Conservation (phyloP, 2,113 vertebrate species). For the Pipra filicauda region DNA sequence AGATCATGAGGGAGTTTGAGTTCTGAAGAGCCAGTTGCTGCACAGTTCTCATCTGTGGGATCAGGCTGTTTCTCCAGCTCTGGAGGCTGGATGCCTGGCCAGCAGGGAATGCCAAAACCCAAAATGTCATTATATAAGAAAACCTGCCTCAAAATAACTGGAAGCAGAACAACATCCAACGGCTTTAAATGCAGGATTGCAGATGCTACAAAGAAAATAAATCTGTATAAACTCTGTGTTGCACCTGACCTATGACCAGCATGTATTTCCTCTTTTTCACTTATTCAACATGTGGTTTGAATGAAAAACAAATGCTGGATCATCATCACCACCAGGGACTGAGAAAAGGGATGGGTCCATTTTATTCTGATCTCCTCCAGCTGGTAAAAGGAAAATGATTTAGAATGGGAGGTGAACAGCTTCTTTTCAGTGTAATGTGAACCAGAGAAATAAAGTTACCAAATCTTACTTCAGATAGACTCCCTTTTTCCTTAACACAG, state of each 20-base stretch:
- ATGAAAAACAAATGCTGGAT: constrained; percentile 26
- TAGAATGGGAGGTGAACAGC: constrained; percentile 37
- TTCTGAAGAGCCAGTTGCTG: not conserved
- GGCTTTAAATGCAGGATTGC: not conserved
- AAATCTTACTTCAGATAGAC: not conserved
- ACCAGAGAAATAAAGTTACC: constrained; percentile 36
- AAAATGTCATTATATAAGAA: not conserved
- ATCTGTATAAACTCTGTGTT: constrained; percentile 43
- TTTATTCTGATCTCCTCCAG: constrained; percentile 57
- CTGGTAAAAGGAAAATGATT: constrained; percentile 55
- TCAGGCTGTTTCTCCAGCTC: not conserved
- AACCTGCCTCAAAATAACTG: constrained; percentile 4
- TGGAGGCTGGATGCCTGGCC: not conserved
- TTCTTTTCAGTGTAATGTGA: constrained; percentile 33
- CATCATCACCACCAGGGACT: constrained; percentile 4
- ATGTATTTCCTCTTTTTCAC: constrained; percentile 44
- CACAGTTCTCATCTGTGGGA: not conserved
- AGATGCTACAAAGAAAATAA: constrained; percentile 46
- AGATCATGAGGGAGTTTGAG: constrained; percentile 25
- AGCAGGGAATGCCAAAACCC: not conserved
- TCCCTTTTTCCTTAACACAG: not conserved
- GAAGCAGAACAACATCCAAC: not conserved
- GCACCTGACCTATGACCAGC: constrained; percentile 58
- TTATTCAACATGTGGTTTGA: constrained; percentile 41
- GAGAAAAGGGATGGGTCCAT: constrained; percentile 39